These are phyloP conservation scores for Myotis daubentonii DNA, from an alignment of 2,797 vertebrate species.

Conservation along the genomic window DNA sequence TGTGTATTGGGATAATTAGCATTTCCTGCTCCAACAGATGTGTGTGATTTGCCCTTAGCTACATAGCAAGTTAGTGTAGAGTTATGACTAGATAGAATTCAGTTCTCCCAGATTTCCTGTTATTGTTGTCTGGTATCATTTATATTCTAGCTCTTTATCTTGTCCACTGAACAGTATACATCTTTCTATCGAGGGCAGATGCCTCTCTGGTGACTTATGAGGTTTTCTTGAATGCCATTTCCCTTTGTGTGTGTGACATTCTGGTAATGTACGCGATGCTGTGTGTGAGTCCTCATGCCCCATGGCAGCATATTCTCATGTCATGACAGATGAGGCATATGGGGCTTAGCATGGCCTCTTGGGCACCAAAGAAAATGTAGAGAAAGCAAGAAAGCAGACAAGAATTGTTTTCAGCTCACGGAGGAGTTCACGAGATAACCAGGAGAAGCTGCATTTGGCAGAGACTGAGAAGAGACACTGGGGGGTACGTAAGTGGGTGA, in stretches of 20 bases:
- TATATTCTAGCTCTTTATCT: constrained; percentile 44
- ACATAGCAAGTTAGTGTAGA: not conserved
- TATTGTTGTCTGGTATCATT: not conserved
- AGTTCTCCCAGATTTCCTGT: not conserved
- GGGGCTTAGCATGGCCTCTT: not conserved
- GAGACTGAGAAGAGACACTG: constrained; percentile 30
- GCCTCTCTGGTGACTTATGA: not conserved
- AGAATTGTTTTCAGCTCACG: not conserved
- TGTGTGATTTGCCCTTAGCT: not conserved
- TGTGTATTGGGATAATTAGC: not conserved
- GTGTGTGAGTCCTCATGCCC: not conserved
- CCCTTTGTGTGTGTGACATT: not conserved
- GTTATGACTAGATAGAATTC: not conserved
- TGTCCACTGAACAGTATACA: not conserved
- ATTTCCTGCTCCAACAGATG: not conserved
- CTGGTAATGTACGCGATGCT: not conserved
- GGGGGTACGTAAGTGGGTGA: constrained; percentile 22
- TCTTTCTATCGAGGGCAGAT: not conserved
- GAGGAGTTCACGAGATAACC: constrained; percentile 31
- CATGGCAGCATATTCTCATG: constrained; percentile 24
- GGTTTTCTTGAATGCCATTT: constrained; percentile 55
- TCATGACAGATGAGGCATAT: constrained; percentile 20
- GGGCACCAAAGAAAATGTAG: not conserved
- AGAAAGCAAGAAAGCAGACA: constrained; percentile 38
- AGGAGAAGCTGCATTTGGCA: constrained; percentile 17